Conservation (phyloP, 2,113 vertebrate species). For the Phaethornis superciliosus region DNA sequence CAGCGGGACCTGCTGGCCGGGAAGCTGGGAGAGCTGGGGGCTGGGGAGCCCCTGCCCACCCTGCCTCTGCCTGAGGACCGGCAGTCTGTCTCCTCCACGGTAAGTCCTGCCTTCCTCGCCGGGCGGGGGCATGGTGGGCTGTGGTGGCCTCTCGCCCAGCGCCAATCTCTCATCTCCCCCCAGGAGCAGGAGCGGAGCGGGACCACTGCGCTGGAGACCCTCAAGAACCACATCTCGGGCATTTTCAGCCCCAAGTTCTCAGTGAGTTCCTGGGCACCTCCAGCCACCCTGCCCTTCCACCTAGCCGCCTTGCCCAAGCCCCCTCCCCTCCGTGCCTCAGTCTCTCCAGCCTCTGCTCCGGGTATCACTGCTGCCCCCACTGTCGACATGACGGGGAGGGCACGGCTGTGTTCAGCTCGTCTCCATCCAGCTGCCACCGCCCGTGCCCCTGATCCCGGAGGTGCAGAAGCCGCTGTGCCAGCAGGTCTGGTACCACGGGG, state of each 20-base stretch:
- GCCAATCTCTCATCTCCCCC: not conserved
- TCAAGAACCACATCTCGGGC: conserved; percentile 84
- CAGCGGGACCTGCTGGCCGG: conserved; percentile 83
- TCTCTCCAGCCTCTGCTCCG: not conserved
- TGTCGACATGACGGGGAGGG: rapidly evolving
- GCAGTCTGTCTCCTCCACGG: conserved; percentile 76
- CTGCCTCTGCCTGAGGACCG: conserved; percentile 80
- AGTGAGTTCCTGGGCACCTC: conserved; percentile 68
- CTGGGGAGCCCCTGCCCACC: conserved; percentile 73
- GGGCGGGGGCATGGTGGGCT: rapidly evolving
- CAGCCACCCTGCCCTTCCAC: not conserved
- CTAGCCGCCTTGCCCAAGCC: not conserved
- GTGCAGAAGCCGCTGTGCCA: conserved; percentile 88
- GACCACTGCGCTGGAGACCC: conserved; percentile 76
- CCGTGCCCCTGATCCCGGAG: conserved; percentile 73
- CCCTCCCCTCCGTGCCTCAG: not conserved
- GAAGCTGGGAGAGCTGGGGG: conserved; percentile 82
- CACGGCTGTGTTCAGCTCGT: not conserved
- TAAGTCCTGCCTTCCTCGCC: conserved; percentile 45
- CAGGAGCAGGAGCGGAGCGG: conserved; percentile 78
- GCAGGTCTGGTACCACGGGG: conserved; percentile 96
- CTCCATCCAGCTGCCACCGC: conserved; percentile 79
- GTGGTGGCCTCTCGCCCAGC: rapidly evolving
- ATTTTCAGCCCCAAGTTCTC: conserved; percentile 87
- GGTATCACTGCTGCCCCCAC: not conserved